Base-by-base conservation (phyloP, 2,797 vertebrate genomes). In the Eremophila alpestris region DNA sequence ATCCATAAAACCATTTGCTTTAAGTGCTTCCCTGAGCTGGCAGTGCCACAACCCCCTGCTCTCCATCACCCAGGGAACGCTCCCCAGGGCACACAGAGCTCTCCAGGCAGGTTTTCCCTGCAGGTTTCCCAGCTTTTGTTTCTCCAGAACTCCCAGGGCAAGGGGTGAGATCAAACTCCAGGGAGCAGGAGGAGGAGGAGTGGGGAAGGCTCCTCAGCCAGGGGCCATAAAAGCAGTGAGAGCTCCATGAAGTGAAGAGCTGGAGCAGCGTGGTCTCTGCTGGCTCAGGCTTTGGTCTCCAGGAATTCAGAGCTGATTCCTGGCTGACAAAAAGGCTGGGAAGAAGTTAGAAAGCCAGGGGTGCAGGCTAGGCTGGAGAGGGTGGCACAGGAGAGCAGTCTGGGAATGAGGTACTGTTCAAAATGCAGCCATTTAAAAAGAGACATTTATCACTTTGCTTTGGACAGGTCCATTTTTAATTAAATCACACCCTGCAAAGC, bases 1-100 rank as follows among this genome's bases (percentile, higher is more conserved):
- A 58, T 65, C 89, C 75, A 94, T 81, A 91, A 27, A 93, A 58
- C 69, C 67, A 76, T 93, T 94, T 93, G 40, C 64, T 36, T 36
- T 74, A 91, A 94, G 94, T 86, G 91, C 82, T 69, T 94, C 63
- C 65, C 87, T 88, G 83, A 27, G 13, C 13, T 58, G 62, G 45
- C 1, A 0, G 49, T 21, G 62, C 82, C 40, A 20, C 71, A 26
- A 43, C 11, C 20, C 46, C 32, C 9, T 15, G 38, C 26, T 32
- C 67, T 74, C 79, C 67, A 87, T 88, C 79, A 89, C 58, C 60
- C 32, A 8, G 68, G 20, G 56, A 84, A 74, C 16, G 7, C 60
- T 67, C 23, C 38, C 70, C 48, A 23, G 32, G 8, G 29, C 41
- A 19, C 34, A n/a, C 27, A 45, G 26, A 90, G 52, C 11, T 59